Evolutionary conservation across 2,797 vertebrate species (phyloP), one percentile per base, ranked within the genome.

Genomic region (Eospalax fontanierii): DNA sequence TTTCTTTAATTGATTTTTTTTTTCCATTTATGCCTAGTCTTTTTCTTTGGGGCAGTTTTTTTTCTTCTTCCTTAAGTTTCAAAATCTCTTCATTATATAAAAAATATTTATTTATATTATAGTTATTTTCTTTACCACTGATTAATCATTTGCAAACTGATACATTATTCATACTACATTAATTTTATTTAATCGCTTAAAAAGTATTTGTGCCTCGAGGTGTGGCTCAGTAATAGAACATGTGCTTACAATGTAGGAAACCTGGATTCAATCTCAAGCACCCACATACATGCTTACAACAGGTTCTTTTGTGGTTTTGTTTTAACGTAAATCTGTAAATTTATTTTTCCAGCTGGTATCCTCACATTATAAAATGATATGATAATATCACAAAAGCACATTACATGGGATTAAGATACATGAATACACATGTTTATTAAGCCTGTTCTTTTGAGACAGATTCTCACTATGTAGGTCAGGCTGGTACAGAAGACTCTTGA

Each of bases 1-100:
- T 86, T 82, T 94, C 46, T 91, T 89, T 96, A 90, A 35, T 74
- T 86, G 19, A 66, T 43, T 89, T 71, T 89, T 46, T 26, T 76
- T 50, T 76, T 61, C 54, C 63, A 35, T 82, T 79, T 86, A 50
- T 87, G 43, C 80, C 4, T 80, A 54, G 59, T 19, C 4, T 71
- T 2, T 83, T 94, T 94, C 89, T 59, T 38, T 63, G 73, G 11
- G 2, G 11, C 3, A 78, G 0, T 87, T 63, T 93, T 22, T 61
- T 86, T 38, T 80, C 18, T 46, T 15, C 11, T 74, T 10, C 86
- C 30, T 84, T 84, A 84, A 71, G 82, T 92, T 95, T 91, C 4
- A 84, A 68, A 35, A 83, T 74, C 2, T 78, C 15, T 87, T 92
- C 33, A 35, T 87, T 78, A 50, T 74, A 40, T n/a, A n/a, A 91